phyloP scores from a whole-genome alignment of 2,113 vertebrate genomes.

The Balaeniceps rex region DNA sequence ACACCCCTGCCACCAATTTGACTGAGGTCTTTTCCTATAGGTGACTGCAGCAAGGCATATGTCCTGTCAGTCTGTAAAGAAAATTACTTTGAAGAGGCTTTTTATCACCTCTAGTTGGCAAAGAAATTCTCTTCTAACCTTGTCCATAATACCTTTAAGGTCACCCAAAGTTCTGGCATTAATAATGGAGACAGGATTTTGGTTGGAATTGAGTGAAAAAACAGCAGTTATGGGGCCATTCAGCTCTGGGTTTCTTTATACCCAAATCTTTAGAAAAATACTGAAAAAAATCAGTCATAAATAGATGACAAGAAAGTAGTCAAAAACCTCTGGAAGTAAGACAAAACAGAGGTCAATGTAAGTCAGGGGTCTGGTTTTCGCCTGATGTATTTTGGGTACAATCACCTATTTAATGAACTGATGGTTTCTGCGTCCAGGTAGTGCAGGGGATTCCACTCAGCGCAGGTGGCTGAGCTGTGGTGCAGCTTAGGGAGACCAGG shows the following conservation, averaged over 20 bases:
- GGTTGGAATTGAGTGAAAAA: background rate
- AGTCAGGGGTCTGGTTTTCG: background rate
- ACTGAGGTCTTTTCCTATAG: background rate
- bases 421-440: background rate
- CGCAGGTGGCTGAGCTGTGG: background rate
- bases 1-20: background rate
- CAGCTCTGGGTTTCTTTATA: background rate
- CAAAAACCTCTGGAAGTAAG: background rate
- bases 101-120: background rate
- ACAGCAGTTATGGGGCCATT: background rate
- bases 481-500: background rate
- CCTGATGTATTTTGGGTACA: background rate
- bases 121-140: background rate
- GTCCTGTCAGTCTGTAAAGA: background rate
- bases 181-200: background rate
- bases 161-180: background rate
- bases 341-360: background rate
- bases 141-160: background rate
- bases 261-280: background rate
- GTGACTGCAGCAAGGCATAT: background rate
- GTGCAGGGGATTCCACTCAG: background rate
- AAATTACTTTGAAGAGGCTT: background rate
- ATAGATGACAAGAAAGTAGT: background rate
- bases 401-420: background rate
- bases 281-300: background rate